Base-by-base conservation (phyloP, 2,113 vertebrate genomes). In the Isichthys henryi region DNA sequence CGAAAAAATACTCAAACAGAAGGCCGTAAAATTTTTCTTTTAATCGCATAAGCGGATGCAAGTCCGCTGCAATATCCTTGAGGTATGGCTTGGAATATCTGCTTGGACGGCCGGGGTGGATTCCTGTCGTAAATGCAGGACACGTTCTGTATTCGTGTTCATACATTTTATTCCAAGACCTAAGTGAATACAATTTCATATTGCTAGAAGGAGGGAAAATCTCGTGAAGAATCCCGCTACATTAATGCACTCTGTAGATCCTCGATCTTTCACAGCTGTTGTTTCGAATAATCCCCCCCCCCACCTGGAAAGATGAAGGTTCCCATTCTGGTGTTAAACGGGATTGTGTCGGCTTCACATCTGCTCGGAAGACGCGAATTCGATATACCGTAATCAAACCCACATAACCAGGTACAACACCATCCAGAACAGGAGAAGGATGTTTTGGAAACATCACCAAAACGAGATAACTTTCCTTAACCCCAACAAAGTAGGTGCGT, bases 401-500 rank as follows among this genome's bases (percentile, higher is more conserved):
- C 90, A 90, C 91, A 93, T 92, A 88, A 88, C 91, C 56, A 91
- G 93, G 91, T 91, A 92, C 92, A 88, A 35, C 13, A 8, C 17
- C 89, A 90, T 88, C 90, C 86, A 86, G 23, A 87, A 90, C 90
- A 90, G 56, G 52, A 87, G 92, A 58, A 27, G 62, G n/a, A 10
- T 17, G 21, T 3, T 45, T 8, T 39, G 43, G 52, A 91, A 93
- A 92, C 93, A 90, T 19, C 90, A 88, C 85, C 87, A 39, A 45
- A 45, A 82, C 0, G 39, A 39, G 15, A 89, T 93, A 93, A 94
- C 94, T 93, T 89, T 89, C 88, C 7, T 27, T 91, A 91, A 93
- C 93, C 93, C 93, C 39, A 93, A 91, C 92, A 90, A 94, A 94
- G 23, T n/a, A 92, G 86, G 93, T 90, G 43, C 45, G 23, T 46